Evolutionary conservation across 2,797 vertebrate species (phyloP).

Genomic region (Capromys pilorides): DNA sequence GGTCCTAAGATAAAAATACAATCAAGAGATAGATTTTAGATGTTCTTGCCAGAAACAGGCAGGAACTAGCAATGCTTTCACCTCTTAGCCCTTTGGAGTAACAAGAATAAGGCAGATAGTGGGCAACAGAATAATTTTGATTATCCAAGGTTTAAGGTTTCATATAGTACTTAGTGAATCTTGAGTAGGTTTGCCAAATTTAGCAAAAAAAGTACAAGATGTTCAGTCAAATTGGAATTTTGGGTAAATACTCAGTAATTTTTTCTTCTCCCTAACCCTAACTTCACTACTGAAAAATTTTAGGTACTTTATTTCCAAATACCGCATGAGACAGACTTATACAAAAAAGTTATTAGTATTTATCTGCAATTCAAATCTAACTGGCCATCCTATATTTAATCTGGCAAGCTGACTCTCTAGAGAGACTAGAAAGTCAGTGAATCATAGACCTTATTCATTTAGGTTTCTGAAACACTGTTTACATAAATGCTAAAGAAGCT

Average conservation of each 20-base stretch:
- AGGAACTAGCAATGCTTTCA: neutral
- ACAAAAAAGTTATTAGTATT: slow-evolving; percentile 37
- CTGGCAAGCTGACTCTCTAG: slow-evolving; percentile 1
- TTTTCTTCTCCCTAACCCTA: neutral
- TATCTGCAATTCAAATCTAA: slow-evolving; percentile 58
- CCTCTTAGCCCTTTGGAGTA: neutral
- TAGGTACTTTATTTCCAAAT: slow-evolving; percentile 41
- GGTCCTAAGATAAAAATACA: slow-evolving; percentile 47
- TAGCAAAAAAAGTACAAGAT: slow-evolving; percentile 40
- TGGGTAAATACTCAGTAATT: neutral
- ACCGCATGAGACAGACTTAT: slow-evolving; percentile 16
- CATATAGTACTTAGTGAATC: neutral
- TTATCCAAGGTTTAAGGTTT: slow-evolving; percentile 11
- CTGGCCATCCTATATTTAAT: slow-evolving; percentile 42
- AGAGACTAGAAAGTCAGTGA: slow-evolving; percentile 28
- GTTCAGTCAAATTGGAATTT: slow-evolving; percentile 16
- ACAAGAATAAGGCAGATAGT: neutral
- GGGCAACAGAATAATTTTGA: neutral
- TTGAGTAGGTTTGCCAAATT: neutral
- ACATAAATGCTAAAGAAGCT: slow-evolving; percentile 44
- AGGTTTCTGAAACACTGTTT: slow-evolving; percentile 46
- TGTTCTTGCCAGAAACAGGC: neutral
- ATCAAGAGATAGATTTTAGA: slow-evolving; percentile 45
- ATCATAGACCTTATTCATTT: neutral
- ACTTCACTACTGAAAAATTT: neutral